phyloP scores from a whole-genome alignment of 1,140 invertebrate genomes.

The Lepidostoma basale region DNA sequence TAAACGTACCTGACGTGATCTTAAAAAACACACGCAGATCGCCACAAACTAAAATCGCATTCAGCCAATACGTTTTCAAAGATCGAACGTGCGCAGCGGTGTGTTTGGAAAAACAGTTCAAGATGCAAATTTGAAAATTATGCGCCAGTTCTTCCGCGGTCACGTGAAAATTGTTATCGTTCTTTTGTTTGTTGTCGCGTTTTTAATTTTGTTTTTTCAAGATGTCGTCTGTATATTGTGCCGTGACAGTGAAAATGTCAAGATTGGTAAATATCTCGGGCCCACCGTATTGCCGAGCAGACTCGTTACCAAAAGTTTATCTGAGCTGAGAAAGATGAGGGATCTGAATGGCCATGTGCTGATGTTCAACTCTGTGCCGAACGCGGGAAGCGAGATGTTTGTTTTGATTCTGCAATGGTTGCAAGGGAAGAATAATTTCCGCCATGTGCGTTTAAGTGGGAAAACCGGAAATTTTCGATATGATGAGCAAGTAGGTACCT shows the following conservation, averaged over 20 bases:
- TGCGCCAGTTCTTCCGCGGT: constrained; percentile 28
- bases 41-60: constrained; percentile 7
- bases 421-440: constrained; percentile 66
- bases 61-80: neutral
- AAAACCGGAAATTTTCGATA: neutral
- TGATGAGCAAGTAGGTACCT: constrained; percentile 28
- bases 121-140: constrained; percentile 24
- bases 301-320: constrained; percentile 62
- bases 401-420: constrained; percentile 68
- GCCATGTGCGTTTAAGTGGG: constrained; percentile 62
- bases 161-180: constrained; percentile 28
- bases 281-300: constrained; percentile 1
- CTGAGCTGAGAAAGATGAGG: constrained; percentile 58
- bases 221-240: constrained; percentile 16
- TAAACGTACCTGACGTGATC: neutral
- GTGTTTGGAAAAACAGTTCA: too few relatives aligned
- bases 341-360: constrained; percentile 62
- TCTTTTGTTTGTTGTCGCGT: constrained; percentile 18
- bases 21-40: constrained; percentile 20
- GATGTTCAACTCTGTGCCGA: constrained; percentile 70
- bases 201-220: constrained; percentile 28
- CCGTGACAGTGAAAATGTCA: neutral
- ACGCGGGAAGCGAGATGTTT: constrained; percentile 69
- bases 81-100: neutral
- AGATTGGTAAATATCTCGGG: neutral